phyloP scores from a whole-genome alignment of 2,113 vertebrate genomes.

The Paramormyrops kingsleyae region DNA sequence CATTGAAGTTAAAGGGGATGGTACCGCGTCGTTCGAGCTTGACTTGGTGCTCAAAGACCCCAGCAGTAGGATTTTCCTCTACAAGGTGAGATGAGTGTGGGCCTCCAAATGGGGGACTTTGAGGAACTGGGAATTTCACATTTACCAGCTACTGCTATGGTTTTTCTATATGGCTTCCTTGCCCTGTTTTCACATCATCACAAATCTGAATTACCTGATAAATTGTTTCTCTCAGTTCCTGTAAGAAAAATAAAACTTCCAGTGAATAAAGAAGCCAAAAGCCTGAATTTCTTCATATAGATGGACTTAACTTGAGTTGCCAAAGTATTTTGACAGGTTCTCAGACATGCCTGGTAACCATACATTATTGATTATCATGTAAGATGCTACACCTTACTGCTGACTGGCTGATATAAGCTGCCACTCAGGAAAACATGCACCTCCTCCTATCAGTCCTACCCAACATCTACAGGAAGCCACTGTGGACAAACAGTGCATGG shows the following conservation, averaged over 20 bases:
- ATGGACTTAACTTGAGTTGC: background rate
- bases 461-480: background rate
- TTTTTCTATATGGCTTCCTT: background rate
- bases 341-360: background rate
- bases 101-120: background rate
- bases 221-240: background rate
- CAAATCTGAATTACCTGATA: background rate
- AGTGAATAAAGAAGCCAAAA: background rate
- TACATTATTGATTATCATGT: background rate
- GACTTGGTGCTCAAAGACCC: conserved; percentile 62
- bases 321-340: background rate
- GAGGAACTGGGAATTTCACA: background rate
- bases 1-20: conserved; percentile 49
- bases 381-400: background rate
- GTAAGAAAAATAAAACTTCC: background rate
- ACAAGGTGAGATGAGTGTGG: conserved; percentile 57
- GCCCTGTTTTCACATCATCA: background rate
- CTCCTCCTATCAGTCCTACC: background rate
- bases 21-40: conserved; percentile 54
- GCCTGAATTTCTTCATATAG: background rate
- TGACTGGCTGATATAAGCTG: background rate
- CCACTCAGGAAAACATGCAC: background rate
- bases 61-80: conserved; percentile 61
- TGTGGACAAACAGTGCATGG: background rate
- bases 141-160: background rate